Evolutionary conservation across 1,140 invertebrate species (phyloP), one percentile per base, ranked within the genome.

Genomic region (Drosophila sulfurigaster): DNA sequence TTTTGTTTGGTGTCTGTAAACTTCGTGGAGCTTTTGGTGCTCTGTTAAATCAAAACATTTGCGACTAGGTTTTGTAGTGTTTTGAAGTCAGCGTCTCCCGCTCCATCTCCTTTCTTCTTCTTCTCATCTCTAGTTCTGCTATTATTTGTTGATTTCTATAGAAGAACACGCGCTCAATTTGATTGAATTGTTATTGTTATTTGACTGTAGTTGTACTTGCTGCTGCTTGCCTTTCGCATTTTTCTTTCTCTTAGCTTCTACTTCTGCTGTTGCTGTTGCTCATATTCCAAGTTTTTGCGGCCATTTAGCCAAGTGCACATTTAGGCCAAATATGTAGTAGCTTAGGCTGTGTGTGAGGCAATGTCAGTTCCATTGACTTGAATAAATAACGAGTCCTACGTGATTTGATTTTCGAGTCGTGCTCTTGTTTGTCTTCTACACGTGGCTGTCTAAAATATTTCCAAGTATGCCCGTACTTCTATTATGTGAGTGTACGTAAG

Each of bases 151-250:
- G 68, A 87, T 80, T 88, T 87, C 63, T 80, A 83, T 80, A 78
- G 62, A 74, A 58, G 75, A 79, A 66, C 56, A 67, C 57, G 75
- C 74, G 62, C 79, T 73, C 75, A 70, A 87, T 87, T 87, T 88
- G 83, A 87, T 91, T 90, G 82, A 88, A 90, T 82, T 91, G 82
- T 85, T 90, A 90, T 86, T 82, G 82, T 82, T 90, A 79, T 79
- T 81, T 68, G 79, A 66, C 62, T 76, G 49, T 71, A 45, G 52
- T 38, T 41, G 63, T 63, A 51, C 30, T 70, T 7, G 49, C 57
- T n/a, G 45, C 57, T n/a, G 16, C 49, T 63, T 38, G 60, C 10
- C 43, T 32, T 64, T 41, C 15, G 38, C 32, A 11, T 51, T 48
- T 46, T 41, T 41, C n/a, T 38, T 11, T 43, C 57, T 30, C 20